phyloP scores from a whole-genome alignment of 2,797 vertebrate species.

The Aplochiton taeniatus region DNA sequence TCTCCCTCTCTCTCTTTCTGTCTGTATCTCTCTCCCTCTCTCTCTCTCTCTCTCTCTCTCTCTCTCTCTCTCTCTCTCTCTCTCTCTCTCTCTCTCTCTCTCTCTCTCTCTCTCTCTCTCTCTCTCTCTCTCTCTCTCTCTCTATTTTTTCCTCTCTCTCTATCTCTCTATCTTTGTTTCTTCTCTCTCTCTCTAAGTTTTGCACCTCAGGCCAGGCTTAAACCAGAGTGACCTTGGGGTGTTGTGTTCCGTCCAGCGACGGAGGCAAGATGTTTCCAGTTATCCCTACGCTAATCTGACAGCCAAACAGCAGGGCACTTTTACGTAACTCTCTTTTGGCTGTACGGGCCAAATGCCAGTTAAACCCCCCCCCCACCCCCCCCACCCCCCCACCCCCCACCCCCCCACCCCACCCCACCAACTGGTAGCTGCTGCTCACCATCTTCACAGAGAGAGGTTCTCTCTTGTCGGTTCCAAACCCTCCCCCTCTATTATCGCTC shows the following conservation, averaged over 20 bases:
- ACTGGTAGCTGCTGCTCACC: conserved; percentile 43
- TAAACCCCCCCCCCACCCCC: neutral
- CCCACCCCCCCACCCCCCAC: neutral
- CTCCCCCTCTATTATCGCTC: neutral
- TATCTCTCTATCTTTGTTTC: neutral
- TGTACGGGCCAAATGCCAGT: too few relatives aligned
- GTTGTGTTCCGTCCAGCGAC: too few relatives aligned
- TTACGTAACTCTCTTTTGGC: too few relatives aligned
- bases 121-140: too few relatives aligned
- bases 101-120: neutral
- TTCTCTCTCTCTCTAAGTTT: conserved; percentile 4
- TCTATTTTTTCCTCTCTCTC: neutral
- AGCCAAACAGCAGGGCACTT: too few relatives aligned
- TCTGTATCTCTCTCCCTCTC: neutral
- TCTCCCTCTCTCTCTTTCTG: conserved; percentile 2
- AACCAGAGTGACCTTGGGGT: too few relatives aligned
- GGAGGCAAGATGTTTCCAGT: too few relatives aligned
- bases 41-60: too few relatives aligned
- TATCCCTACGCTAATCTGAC: too few relatives aligned
- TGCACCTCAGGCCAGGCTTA: too few relatives aligned
- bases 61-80: conserved; percentile 8
- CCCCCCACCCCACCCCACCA: conserved; percentile 15
- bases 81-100: neutral
- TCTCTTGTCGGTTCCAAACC: neutral
- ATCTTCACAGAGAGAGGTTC: conserved; percentile 30